Percentiles rank a stretch among this genome's conserved stretches.
These are phyloP conservation scores for Todus mexicanus DNA, from an alignment of 2,797 vertebrate genomes.

Conservation along the genomic window DNA sequence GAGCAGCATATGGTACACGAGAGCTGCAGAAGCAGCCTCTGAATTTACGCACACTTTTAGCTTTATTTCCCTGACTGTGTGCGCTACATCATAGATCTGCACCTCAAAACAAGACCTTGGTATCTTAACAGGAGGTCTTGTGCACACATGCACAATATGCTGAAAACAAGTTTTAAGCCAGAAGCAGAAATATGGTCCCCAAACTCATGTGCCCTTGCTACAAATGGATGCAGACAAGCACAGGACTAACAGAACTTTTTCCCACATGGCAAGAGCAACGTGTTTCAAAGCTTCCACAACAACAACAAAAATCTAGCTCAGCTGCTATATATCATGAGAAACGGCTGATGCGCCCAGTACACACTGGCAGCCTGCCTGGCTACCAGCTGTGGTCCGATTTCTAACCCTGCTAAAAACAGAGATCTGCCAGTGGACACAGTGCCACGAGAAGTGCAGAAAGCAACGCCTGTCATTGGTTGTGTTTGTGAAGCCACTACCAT, in stretches of 20 bases:
- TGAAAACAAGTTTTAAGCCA: neutral
- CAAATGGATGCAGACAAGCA: neutral
- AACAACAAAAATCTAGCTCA: neutral
- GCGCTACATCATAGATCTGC: neutral
- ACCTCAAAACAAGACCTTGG: neutral
- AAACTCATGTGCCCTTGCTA: neutral
- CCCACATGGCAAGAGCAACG: neutral
- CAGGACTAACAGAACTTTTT: neutral
- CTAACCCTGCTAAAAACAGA: slow-evolving; percentile 51
- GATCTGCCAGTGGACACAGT: slow-evolving; percentile 27
- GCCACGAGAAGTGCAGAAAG: neutral
- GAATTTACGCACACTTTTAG: neutral
- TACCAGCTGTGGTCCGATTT: slow-evolving; percentile 58
- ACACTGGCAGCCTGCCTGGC: slow-evolving; percentile 59
- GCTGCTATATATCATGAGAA: slow-evolving; percentile 45
- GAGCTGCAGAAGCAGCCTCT: neutral
- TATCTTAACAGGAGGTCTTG: neutral
- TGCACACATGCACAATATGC: neutral
- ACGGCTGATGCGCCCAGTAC: neutral
- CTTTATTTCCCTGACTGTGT: neutral
- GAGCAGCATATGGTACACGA: neutral
- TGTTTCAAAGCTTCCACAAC: neutral
- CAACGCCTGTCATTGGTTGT: neutral
- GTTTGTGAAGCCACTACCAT: neutral
- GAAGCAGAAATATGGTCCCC: neutral